Base-by-base conservation (phyloP, 1,140 invertebrate species). In the Drosophila guanche region DNA sequence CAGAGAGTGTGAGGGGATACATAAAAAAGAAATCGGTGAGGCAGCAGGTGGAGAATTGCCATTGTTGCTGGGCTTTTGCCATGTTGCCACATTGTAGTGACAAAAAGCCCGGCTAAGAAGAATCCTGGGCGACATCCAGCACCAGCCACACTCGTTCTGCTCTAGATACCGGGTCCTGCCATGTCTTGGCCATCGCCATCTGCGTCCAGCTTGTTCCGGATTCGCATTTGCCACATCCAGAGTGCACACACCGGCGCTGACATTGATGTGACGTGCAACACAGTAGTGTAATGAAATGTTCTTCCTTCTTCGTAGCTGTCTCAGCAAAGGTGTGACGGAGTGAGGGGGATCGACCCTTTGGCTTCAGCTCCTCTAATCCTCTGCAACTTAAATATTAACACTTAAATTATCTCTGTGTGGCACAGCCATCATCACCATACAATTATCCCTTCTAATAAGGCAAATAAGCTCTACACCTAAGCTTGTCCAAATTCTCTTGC, bases 221-320 rank as follows among this genome's bases (percentile, higher is more conserved):
- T 80, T 85, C 81, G 55, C 77, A 85, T 86, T 74, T 80, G 76
- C 80, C 79, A 68, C 65, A 68, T 47, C 33, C 47, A 68, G 42
- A 37, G 76, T 59, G 63, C 75, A 62, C 67, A 79, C 45, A 79
- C 50, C 54, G 57, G 48, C 47, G 48, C 47, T 56, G 81, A 85
- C 81, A 76, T 86, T 86, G 81, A 85, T 85, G 77, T 71, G 81
- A 85, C 81, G 43, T 81, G 73, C 68, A 85, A 85, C 81, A 85
- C 81, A 85, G 86, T 85, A 85, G 81, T 52, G 77, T 80, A 85
- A 85, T 86, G 81, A 85, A 86, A 86, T 68, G 16, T 83, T 76
- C 42, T 71, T 46, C 22, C 41, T 16, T 29, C n/a, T 33, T 52
- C 25, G 22, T 48, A 16, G 37, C 10, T 52, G 42, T 48, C 53